Evolutionary conservation across 1,140 invertebrate species (phyloP), one percentile per base, ranked within the genome.

Genomic region (Drosophila pruinosa): DNA sequence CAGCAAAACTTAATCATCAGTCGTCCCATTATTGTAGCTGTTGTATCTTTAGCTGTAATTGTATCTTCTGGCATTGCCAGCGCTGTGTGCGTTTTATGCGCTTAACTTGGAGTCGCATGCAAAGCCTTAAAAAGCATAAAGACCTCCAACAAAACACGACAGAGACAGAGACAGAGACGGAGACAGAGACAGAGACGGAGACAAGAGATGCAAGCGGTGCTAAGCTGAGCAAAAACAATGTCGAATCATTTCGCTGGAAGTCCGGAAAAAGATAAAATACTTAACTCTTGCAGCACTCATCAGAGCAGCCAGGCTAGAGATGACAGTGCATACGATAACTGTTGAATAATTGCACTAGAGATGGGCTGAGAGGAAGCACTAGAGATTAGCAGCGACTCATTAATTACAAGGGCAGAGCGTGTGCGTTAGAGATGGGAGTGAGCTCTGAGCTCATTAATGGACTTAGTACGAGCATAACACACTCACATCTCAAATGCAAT

Each of bases 1-100:
- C 80, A 77, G 56, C 58, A 72, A 64, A 85, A 86, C 73, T 86
- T 85, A 80, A 85, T 85, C 80, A 86, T 47, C n/a, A 17, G 31
- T 22, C 2, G 5, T 43, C 43, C 24, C 21, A 19, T 61, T 52
- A n/a, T 21, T 34, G n/a, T n/a, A 15, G 7, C 5, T 21, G 28
- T 65, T 50, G 54, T 47, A 10, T 52, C 15, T 52, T 1, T 43
- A 14, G 47, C 8, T 48, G 17, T 59, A 34, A 3, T 2, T 53
- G n/a, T 21, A 10, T 8, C 15, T 56, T 26, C 59, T 7, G n/a
- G n/a, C n/a, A n/a, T n/a, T n/a, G n/a, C n/a, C n/a, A n/a, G n/a
- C n/a, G 38, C 31, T 53, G 47, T 45, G 36, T 36, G 54, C 24
- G 67, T 47, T 78, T 78, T 57, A 78, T 78, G 69, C 57, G 64